A percentile compares a stretch with the other conserved stretches of the same genome.
These are phyloP conservation scores for Slavum lentiscoides DNA, from an alignment of 2,888 invertebrate species.

Conservation along the genomic window DNA sequence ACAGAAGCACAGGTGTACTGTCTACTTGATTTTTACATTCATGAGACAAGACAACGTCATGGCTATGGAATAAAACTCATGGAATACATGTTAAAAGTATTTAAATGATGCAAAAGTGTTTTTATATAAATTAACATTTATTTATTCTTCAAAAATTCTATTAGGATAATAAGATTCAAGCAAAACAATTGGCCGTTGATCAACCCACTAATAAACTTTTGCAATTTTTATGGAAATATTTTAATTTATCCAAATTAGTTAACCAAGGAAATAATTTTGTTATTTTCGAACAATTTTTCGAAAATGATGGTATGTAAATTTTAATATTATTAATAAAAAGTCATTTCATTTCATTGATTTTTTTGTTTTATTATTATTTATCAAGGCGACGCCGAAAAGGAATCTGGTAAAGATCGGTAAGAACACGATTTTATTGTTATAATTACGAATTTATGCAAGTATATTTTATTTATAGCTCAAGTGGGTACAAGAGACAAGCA, in stretches of 20 bases:
- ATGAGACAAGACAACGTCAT: conserved; percentile 79
- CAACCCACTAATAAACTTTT: conserved; percentile 88
- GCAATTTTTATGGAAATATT: conserved; percentile 83
- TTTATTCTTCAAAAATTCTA: conserved; percentile 57
- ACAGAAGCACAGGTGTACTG: conserved; percentile 83
- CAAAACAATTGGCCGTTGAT: conserved; percentile 84
- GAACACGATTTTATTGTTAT: background rate
- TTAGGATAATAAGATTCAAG: conserved; percentile 70
- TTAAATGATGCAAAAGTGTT: background rate
- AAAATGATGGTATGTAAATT: conserved; percentile 8
- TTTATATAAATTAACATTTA: background rate
- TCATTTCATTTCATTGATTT: background rate
- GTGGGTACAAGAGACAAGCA: conserved; percentile 45
- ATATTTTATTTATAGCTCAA: conserved; percentile 24
- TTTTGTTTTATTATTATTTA: background rate
- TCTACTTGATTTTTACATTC: conserved; percentile 90
- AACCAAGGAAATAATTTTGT: conserved; percentile 88
- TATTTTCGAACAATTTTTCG: conserved; percentile 80
- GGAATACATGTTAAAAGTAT: conserved; percentile 83
- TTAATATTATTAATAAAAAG: background rate
- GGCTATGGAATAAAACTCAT: conserved; percentile 85
- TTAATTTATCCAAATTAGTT: conserved; percentile 67
- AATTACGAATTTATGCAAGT: background rate
- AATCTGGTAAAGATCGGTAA: conserved; percentile 29
- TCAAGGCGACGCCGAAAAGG: background rate